Conservation (phyloP, 2,113 vertebrate genomes). For the Tricholaema leucomelas region DNA sequence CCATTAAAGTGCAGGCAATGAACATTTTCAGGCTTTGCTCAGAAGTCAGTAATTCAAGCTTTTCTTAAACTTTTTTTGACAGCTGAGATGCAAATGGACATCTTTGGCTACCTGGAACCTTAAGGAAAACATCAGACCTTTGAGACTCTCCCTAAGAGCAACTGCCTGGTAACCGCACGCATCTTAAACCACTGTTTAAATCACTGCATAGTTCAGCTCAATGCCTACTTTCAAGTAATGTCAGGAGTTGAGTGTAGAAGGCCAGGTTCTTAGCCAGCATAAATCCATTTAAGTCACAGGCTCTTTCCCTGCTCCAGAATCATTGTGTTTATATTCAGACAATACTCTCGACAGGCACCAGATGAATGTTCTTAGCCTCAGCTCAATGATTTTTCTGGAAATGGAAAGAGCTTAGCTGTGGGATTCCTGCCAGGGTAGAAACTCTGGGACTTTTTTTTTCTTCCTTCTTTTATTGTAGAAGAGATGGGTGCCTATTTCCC, state of each 20-base stretch:
- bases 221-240: slow-evolving; percentile 71
- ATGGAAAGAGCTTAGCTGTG: slow-evolving; percentile 63
- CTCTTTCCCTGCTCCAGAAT: slow-evolving; percentile 50
- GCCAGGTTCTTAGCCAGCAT: slow-evolving; percentile 41
- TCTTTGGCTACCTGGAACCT: slow-evolving; percentile 38
- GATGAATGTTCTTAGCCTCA: slow-evolving; percentile 72
- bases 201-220: slow-evolving; percentile 11
- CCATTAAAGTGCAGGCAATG: slow-evolving; percentile 35
- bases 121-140: slow-evolving; percentile 19
- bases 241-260: slow-evolving; percentile 61
- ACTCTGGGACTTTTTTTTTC: slow-evolving; percentile 37
- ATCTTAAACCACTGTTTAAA: background rate
- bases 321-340: slow-evolving; percentile 69
- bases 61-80: too few relatives aligned
- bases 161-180: background rate
- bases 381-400: slow-evolving; percentile 72
- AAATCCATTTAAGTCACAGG: slow-evolving; percentile 26
- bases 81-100: slow-evolving; percentile 9
- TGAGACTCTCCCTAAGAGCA: background rate
- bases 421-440: slow-evolving; percentile 63
- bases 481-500: background rate
- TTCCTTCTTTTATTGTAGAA: background rate
- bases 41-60: slow-evolving; percentile 6
- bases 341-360: slow-evolving; percentile 67
- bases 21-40: slow-evolving; percentile 44